Base-by-base conservation (phyloP, 23 tunicate species). In the Ascidia mentula region DNA sequence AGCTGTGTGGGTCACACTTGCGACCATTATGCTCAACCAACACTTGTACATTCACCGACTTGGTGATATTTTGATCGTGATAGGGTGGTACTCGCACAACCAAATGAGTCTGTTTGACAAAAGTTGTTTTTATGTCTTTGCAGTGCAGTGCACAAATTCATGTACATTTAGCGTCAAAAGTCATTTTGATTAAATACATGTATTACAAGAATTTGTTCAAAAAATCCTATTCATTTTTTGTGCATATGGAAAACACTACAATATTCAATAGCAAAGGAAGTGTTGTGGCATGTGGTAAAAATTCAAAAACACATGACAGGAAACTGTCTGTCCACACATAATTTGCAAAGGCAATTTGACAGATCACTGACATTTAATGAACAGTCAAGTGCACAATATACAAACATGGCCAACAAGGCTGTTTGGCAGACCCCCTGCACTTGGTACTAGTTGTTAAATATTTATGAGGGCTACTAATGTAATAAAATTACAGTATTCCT, bases 21-120 rank as follows among this genome's bases (percentile, higher is more conserved):
- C 80, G 77, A 18, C 83, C 84, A 30, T 88, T 89, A 80, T 85
- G 87, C 81, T 93, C 98, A 24, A 93, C 88, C 34, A 69, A 74
- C 32, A 93, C 81, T 81, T 93, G 98, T 40, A 93, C 98, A 72
- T 93, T 93, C 18, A 93, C 92, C 0, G 98, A 85, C 38, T 93
- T 93, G 8, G 76, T 69, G 79, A 93, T 93, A 72, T 74, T 80
- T 20, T 20, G 81, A 65, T 93, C 85, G 75, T 93, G 98, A 59
- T 93, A 93, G 22, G 98, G 76, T 0, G 98, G 98, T 34, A 93
- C 84, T 7, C 74, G 76, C 17, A 93, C 93, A 26, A 93, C 98
- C 87, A 93, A 40, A 72, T 93, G 98, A 18, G 81, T 53, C 95
- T 89, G 78, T 18, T 42, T 42, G 15, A 42, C 15, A 12, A 42